Conservation (phyloP, 2,797 vertebrate genomes). For the Poecile montanus region DNA sequence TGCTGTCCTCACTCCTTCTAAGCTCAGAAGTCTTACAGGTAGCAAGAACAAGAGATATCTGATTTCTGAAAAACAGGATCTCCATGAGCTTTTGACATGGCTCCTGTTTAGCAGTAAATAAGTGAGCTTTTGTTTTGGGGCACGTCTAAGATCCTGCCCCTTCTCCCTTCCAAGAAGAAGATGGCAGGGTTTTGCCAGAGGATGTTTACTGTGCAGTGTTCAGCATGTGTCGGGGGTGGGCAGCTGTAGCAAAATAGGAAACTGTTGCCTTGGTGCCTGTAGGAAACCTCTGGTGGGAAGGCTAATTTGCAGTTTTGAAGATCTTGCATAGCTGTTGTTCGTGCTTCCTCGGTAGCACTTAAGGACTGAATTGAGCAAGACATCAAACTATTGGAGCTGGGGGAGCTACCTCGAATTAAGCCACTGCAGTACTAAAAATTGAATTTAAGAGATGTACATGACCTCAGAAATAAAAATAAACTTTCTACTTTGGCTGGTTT, state of each 20-base stretch:
- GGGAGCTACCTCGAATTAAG: constrained; percentile 8
- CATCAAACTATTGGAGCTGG: background rate
- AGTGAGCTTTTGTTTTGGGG: constrained; percentile 12
- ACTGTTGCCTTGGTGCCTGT: background rate
- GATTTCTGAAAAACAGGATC: constrained; percentile 29
- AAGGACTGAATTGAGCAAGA: background rate
- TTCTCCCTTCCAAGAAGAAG: constrained; percentile 37
- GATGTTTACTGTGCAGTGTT: background rate
- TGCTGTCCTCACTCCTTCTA: background rate
- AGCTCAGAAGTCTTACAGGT: background rate
- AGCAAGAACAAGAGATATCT: background rate
- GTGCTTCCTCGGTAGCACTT: background rate
- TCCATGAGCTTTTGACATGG: background rate
- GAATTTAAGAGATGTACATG: constrained; percentile 46
- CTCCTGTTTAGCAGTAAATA: background rate
- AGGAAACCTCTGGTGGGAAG: background rate
- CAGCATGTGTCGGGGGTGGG: background rate
- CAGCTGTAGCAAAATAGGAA: background rate
- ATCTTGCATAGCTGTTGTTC: background rate
- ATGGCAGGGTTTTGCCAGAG: background rate
- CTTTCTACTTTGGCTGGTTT: constrained; percentile 51
- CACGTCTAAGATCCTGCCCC: constrained; percentile 5
- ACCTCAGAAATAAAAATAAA: constrained; percentile 62
- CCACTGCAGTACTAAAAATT: constrained; percentile 16
- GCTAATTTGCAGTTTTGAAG: background rate